Percentiles rank a stretch among this genome's conserved stretches.
Conservation (phyloP, 37 sponge, comb jelly and placozoan genomes). For the Sycon ciliatum region DNA sequence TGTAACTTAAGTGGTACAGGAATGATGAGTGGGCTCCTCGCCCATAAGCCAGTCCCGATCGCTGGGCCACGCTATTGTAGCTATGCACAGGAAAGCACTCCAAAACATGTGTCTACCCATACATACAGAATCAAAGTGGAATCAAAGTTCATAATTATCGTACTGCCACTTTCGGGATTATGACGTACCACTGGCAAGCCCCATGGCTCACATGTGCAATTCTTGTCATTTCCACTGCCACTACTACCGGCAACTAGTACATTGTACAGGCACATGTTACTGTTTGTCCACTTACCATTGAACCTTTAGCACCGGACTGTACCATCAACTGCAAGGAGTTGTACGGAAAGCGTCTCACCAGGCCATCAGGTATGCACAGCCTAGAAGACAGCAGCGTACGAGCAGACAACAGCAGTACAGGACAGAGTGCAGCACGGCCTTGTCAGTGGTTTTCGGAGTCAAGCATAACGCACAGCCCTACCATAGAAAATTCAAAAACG, state of each 20-base stretch:
- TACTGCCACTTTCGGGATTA: too few species aligned
- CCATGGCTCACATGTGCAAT: too few species aligned
- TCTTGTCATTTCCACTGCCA: too few species aligned
- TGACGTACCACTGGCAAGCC: too few species aligned
- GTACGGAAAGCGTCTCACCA: slow-evolving; percentile 73
- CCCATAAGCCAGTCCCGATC: too few species aligned
- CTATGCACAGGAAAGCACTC: too few species aligned
- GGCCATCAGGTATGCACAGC: slow-evolving; percentile 63
- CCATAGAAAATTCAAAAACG: not conserved
- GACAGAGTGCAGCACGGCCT: not conserved
- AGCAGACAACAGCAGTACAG: not conserved
- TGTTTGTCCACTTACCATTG: slow-evolving; percentile 52
- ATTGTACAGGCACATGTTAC: not conserved
- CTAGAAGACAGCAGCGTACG: slow-evolving; percentile 15
- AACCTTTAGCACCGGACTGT: slow-evolving; percentile 88
- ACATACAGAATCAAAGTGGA: too few species aligned
- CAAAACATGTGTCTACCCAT: too few species aligned
- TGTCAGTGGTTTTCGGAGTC: not conserved
- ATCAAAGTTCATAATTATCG: too few species aligned
- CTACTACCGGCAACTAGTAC: not conserved
- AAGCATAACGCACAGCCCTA: not conserved
- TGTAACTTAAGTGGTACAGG: too few species aligned
- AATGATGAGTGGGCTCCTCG: too few species aligned
- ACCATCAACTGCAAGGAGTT: slow-evolving; percentile 92
- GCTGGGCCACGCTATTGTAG: too few species aligned